Base-by-base conservation (phyloP, 35 echinoderm and acorn worm species). In the Hemicentrotus pulcherrimus region DNA sequence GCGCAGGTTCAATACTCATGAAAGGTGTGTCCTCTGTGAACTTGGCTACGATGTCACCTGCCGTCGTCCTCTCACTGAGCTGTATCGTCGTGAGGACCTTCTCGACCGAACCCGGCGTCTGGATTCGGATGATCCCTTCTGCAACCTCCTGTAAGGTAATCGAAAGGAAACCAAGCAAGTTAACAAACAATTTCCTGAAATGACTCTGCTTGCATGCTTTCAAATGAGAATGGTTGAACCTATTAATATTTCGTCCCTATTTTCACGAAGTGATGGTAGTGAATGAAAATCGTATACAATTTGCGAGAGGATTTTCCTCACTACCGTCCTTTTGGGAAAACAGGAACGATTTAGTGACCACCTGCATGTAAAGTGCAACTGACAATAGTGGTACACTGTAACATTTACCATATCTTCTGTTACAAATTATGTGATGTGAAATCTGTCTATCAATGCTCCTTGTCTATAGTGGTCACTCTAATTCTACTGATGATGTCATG, bases 61-160 rank as follows among this genome's bases (percentile, higher is more conserved):
- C 97, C 15, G 97, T 97, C 46, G 97, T 99, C 7, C 85, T 92
- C 46, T 98, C 98, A 19, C 88, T 95, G 47, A 99, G 96, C 92
- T 97, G 98, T 71, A 99, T 96, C 28, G 98, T 99, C 5, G 95
- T 99, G 90, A 94, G 96, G 47, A 99, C 96, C 65, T 98, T 99
- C 97, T 98, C 97, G 10, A 86, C 96, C 11, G 94, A 89, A 15
- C 95, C 97, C 14, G 97, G 97, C 32, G 95, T 98, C 91, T 97
- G 96, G 19, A 98, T 94, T 48, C 96, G 46, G 85, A 98, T 98
- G 88, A 98, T 95, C 24, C 97, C 97, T 28, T 96, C 97, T 32
- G 94, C 70, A n/a, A 95, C 96, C 91, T 98, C 97, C 86, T 97
- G 86, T 31, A 90, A 58, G 91, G 1, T 48, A 46, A 15, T 90